Percentiles rank a stretch among this genome's conserved stretches.
Evolutionary conservation across 2,113 vertebrate genomes (phyloP).

Genomic region (Elgaria multicarinata): DNA sequence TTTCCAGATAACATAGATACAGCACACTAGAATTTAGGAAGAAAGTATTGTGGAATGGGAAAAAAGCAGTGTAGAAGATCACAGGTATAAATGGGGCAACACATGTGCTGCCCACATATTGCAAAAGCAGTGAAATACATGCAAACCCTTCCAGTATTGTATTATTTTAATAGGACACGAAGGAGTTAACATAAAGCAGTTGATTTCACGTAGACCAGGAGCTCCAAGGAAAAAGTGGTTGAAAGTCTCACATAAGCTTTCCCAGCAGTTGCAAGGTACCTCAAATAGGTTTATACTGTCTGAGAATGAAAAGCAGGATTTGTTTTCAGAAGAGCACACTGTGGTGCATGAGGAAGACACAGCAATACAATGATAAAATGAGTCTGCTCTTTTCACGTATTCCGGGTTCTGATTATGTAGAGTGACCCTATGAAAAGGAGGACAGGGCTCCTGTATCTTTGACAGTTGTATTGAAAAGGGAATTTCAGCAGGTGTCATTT

Average conservation of each 20-base stretch:
- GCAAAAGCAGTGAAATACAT: background rate
- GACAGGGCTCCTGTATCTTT: too few relatives aligned
- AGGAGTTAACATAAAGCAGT: too few relatives aligned
- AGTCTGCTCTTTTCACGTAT: background rate
- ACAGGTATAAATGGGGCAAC: too few relatives aligned
- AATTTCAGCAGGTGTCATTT: too few relatives aligned
- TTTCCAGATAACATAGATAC: background rate
- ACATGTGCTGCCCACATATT: background rate
- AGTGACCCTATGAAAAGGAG: too few relatives aligned
- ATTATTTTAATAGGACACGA: background rate
- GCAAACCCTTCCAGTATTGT: too few relatives aligned
- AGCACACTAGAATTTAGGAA: background rate
- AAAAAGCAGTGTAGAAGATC: background rate
- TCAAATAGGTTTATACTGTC: background rate
- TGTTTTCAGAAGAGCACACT: background rate
- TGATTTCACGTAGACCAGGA: background rate
- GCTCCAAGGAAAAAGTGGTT: background rate
- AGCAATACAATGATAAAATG: background rate
- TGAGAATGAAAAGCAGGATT: conserved; percentile 4
- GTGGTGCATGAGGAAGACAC: background rate
- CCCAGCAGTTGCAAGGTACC: background rate
- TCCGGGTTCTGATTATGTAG: background rate
- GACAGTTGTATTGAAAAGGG: too few relatives aligned
- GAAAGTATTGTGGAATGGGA: background rate
- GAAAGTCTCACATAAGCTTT: background rate